Evolutionary conservation across 2,888 invertebrate species (phyloP).

Genomic region (Conomelus anceps): DNA sequence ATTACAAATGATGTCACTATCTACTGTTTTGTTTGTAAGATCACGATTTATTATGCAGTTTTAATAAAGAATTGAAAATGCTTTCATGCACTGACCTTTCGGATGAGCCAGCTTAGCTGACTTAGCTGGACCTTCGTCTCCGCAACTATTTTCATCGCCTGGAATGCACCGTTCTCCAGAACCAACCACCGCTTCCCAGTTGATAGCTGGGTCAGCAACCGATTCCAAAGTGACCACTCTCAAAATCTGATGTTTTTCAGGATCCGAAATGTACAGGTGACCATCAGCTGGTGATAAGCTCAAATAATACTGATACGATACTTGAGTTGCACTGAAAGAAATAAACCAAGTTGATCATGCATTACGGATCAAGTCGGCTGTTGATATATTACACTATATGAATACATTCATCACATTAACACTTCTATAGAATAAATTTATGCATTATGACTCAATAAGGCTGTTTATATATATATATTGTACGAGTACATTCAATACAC

Average conservation of each 20-base stretch:
- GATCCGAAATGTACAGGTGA: constrained; percentile 91
- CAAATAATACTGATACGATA: constrained; percentile 94
- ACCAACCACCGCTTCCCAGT: constrained; percentile 74
- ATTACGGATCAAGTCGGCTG: no score
- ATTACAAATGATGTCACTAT: no score
- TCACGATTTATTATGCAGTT: background rate
- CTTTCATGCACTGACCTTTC: constrained; percentile 56
- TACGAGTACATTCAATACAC: no score
- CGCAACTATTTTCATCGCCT: constrained; percentile 89
- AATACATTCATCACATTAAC: no score
- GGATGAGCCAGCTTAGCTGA: constrained; percentile 91
- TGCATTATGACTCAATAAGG: no score
- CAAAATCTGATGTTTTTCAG: constrained; percentile 84
- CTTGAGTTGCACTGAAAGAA: constrained; percentile 74
- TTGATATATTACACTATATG: no score
- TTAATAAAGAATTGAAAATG: background rate
- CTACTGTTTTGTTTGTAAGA: background rate
- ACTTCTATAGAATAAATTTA: no score
- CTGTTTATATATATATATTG: no score
- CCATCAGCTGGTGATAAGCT: constrained; percentile 95
- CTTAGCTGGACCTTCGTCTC: constrained; percentile 87
- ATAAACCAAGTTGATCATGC: constrained; percentile 18
- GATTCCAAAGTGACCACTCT: constrained; percentile 70
- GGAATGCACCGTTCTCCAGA: constrained; percentile 92
- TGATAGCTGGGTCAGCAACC: constrained; percentile 73